Percentiles rank a stretch among this genome's conserved stretches.
These are phyloP conservation scores for Talpa occidentalis DNA, from an alignment of 2,113 vertebrate species.

Conservation along the genomic window DNA sequence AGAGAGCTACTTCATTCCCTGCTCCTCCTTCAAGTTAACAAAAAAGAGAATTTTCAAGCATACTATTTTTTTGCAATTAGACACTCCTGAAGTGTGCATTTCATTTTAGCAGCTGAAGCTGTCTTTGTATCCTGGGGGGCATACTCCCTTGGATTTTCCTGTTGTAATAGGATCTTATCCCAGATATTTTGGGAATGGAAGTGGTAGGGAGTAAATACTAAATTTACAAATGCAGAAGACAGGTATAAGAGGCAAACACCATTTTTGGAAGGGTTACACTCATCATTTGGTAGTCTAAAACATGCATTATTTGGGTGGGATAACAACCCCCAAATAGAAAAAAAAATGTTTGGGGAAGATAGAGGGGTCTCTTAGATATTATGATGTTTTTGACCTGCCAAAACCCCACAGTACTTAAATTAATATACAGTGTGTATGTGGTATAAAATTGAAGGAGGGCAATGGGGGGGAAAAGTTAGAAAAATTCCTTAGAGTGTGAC, in stretches of 20 bases:
- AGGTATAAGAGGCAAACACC: background rate
- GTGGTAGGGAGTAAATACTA: background rate
- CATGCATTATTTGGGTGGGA: fast-evolving
- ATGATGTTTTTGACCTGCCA: background rate
- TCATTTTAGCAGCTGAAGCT: background rate
- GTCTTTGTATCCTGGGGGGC: background rate
- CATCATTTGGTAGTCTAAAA: background rate
- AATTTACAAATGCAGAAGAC: background rate
- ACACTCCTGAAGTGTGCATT: background rate
- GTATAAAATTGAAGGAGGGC: constrained; percentile 18
- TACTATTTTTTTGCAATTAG: background rate
- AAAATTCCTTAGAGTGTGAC: background rate
- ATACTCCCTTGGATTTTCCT: background rate
- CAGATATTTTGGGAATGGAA: background rate
- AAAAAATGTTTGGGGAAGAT: background rate
- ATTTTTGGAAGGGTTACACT: background rate
- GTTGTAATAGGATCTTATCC: no score
- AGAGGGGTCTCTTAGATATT: background rate
- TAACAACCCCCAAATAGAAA: background rate
- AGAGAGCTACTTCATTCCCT: background rate
- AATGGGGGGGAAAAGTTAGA: background rate
- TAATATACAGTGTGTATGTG: background rate
- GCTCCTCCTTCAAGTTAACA: background rate
- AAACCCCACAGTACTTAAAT: background rate
- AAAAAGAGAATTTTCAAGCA: background rate